Conservation (phyloP, 2,888 invertebrate genomes). For the Synergus gifuensis region DNA sequence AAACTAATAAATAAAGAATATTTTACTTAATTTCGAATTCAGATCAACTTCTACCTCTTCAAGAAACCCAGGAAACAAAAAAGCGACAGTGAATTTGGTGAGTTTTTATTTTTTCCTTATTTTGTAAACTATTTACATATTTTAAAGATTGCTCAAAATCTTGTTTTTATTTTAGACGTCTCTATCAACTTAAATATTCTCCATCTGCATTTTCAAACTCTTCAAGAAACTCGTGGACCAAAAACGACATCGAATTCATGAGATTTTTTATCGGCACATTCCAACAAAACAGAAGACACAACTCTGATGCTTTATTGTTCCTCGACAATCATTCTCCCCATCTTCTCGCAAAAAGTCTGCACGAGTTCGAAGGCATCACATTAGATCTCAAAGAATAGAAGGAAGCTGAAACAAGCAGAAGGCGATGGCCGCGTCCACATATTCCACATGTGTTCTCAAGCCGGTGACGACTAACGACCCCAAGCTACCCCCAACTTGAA, state of each 20-base stretch:
- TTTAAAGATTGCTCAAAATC: too few relatives aligned
- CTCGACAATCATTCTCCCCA: conserved; percentile 17
- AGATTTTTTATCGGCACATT: conserved; percentile 6
- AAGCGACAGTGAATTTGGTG: too few relatives aligned
- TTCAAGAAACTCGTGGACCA: not conserved
- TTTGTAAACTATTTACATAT: too few relatives aligned
- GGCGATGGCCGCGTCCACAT: conserved; percentile 60
- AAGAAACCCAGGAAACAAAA: too few relatives aligned
- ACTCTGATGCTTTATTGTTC: conserved; percentile 39
- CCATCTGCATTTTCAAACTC: not conserved
- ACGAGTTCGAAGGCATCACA: conserved; percentile 40
- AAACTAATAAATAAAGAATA: too few relatives aligned
- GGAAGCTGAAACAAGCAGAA: conserved; percentile 53
- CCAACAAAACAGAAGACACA: conserved; percentile 22
- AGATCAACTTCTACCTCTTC: too few relatives aligned
- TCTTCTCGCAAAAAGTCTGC: conserved; percentile 33
- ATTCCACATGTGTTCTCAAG: conserved; percentile 59
- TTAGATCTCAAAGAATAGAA: not conserved
- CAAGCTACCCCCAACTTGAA: conserved; percentile 50
- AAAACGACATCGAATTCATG: conserved; percentile 21
- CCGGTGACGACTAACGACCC: conserved; percentile 55
- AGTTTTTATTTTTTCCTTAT: too few relatives aligned
- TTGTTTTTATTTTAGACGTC: too few relatives aligned
- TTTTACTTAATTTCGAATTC: too few relatives aligned
- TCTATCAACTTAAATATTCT: not conserved